Evolutionary conservation across 2,797 vertebrate species (phyloP), one percentile per base, ranked within the genome.

Genomic region (Melanotaenia trifasciata): DNA sequence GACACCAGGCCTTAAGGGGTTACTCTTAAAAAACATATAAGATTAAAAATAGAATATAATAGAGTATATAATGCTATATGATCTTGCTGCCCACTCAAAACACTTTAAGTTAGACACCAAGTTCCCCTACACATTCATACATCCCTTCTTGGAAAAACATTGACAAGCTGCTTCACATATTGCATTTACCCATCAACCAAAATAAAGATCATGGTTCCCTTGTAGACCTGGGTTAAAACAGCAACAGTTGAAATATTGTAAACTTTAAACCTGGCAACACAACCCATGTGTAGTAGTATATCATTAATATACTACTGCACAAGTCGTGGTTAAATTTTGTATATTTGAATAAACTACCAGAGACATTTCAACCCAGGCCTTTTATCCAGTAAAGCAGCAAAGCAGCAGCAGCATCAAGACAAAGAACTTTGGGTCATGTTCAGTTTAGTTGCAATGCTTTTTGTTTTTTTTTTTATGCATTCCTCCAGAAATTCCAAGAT

Each of bases 351-450:
- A 45, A 45, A 6, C 40, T 45, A 45, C 40, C 40, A 45, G 0
- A 50, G 50, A 59, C n/a, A 43, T 58, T 76, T 70, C 5, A 76
- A 56, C 74, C 36, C 61, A 81, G 59, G 69, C 43, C 62, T 61
- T 70, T 76, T 33, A 4, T 22, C 51, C 35, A 72, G 67, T 38
- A 51, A 87, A 87, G 80, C 82, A 83, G 77, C 78, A 83, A 82
- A 71, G 79, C 69, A 70, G 67, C 81, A 67, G 74, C 63, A 72
- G 72, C 79, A 81, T 71, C 73, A 80, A 77, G 58, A 87, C 11
- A 79, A 76, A 86, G 63, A 74, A 54, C 12, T 60, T 33, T 35
- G 87, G 87, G 89, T 89, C 77, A 86, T 87, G 87, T 90, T 90
- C 87, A 92, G 91, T 75, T 72, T 65, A 72, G 87, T 86, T 87